Conservation (phyloP, 2,113 vertebrate genomes). For the Trematocara stigmaticum region DNA sequence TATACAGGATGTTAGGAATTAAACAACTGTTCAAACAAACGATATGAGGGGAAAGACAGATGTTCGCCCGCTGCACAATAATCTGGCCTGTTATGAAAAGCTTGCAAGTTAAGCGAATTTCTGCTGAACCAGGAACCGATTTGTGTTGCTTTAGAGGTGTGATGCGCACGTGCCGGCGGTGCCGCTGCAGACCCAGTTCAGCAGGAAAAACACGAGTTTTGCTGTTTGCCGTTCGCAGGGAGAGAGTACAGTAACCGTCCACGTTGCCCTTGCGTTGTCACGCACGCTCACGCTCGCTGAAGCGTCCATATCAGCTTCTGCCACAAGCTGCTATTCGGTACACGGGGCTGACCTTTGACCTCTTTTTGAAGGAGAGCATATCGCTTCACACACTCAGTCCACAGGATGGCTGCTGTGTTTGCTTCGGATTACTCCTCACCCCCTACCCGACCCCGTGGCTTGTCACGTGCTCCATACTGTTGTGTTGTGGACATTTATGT, state of each 20-base stretch:
- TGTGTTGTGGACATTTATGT: too few relatives aligned
- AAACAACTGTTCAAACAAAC: not conserved
- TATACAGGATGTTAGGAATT: not conserved
- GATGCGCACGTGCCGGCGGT: not conserved
- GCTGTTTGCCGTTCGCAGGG: not conserved
- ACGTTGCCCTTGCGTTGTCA: not conserved
- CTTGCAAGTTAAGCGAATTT: not conserved
- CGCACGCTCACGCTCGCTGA: not conserved
- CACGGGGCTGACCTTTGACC: not conserved
- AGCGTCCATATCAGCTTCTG: not conserved
- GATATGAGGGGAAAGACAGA: not conserved
- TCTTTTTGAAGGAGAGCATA: not conserved
- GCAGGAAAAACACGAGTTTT: not conserved
- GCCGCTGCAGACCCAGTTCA: not conserved
- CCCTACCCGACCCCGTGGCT: too few relatives aligned
- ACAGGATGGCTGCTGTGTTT: too few relatives aligned
- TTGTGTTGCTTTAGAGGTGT: not conserved
- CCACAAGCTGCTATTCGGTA: not conserved
- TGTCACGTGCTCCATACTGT: too few relatives aligned
- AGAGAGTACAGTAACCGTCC: not conserved
- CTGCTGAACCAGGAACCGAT: not conserved
- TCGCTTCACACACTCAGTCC: not conserved
- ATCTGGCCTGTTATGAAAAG: not conserved
- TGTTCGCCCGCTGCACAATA: not conserved
- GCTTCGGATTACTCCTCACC: too few relatives aligned